These are phyloP conservation scores for Calcarius lapponicus DNA, from an alignment of 2,797 vertebrate species.

Conservation along the genomic window DNA sequence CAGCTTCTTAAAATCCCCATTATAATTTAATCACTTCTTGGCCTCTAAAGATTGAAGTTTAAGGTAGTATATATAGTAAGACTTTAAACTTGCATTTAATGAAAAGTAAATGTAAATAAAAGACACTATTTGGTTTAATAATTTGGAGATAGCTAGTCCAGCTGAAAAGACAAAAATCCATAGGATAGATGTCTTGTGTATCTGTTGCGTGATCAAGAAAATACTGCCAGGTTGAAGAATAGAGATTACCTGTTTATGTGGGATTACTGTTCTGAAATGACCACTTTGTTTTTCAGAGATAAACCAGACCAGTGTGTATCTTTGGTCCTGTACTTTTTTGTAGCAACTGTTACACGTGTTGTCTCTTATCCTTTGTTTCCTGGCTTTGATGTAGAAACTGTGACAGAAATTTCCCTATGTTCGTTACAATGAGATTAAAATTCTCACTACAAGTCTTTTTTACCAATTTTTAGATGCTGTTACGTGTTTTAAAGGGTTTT, in stretches of 20 bases:
- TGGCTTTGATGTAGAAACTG: neutral
- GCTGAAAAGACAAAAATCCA: neutral
- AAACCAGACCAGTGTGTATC: neutral
- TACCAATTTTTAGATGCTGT: neutral
- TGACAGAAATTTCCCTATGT: neutral
- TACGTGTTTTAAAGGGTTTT: neutral
- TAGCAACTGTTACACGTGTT: neutral
- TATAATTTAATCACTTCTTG: neutral
- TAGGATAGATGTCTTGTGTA: neutral
- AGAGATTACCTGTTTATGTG: neutral
- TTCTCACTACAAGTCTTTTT: neutral
- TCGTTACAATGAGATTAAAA: neutral
- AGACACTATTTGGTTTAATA: neutral
- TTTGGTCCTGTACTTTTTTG: neutral
- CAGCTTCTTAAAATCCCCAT: neutral
- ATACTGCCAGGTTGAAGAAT: neutral
- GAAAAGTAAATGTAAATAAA: neutral
- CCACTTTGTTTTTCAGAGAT: neutral
- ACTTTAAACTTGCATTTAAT: neutral
- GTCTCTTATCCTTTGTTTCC: neutral
- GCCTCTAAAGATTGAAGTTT: neutral
- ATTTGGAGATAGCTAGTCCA: neutral
- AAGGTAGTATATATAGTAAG: neutral
- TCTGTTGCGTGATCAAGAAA: neutral
- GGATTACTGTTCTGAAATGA: neutral